phyloP scores from a whole-genome alignment of 2,888 invertebrate genomes.

The Dendrolimus pini region DNA sequence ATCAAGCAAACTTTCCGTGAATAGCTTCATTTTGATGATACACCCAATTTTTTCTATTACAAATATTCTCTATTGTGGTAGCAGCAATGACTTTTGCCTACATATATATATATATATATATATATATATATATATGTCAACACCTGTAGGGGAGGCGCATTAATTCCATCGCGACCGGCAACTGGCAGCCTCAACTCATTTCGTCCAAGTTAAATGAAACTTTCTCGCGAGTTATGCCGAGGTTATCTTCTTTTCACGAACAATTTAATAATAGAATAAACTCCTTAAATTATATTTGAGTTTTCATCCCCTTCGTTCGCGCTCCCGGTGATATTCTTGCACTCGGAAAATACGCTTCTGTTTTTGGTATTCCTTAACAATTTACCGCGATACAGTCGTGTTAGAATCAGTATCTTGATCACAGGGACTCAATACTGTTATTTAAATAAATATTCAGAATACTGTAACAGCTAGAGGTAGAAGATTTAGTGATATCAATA shows the following conservation, averaged over 20 bases:
- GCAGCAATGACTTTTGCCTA: too few relatives aligned
- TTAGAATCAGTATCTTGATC: too few relatives aligned
- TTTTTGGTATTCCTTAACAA: neutral
- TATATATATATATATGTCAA: neutral
- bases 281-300: constrained; percentile 52
- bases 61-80: too few relatives aligned
- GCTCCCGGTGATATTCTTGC: neutral
- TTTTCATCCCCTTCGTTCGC: constrained; percentile 34
- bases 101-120: too few relatives aligned
- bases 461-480: too few relatives aligned
- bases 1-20: too few relatives aligned
- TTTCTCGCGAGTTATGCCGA: constrained; percentile 31
- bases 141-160: neutral
- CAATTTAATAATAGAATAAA: constrained; percentile 70
- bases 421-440: too few relatives aligned
- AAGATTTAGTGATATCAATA: too few relatives aligned
- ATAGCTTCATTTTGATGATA: too few relatives aligned
- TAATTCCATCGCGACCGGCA: neutral
- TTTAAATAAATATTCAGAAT: too few relatives aligned
- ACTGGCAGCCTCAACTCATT: constrained; percentile 1
- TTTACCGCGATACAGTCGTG: neutral
- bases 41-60: too few relatives aligned
- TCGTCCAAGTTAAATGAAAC: constrained; percentile 29
- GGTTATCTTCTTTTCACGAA: constrained; percentile 66
- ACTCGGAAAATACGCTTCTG: neutral